These are phyloP conservation scores for Trematomus bernacchii DNA, from an alignment of 2,797 vertebrate genomes.

Conservation along the genomic window DNA sequence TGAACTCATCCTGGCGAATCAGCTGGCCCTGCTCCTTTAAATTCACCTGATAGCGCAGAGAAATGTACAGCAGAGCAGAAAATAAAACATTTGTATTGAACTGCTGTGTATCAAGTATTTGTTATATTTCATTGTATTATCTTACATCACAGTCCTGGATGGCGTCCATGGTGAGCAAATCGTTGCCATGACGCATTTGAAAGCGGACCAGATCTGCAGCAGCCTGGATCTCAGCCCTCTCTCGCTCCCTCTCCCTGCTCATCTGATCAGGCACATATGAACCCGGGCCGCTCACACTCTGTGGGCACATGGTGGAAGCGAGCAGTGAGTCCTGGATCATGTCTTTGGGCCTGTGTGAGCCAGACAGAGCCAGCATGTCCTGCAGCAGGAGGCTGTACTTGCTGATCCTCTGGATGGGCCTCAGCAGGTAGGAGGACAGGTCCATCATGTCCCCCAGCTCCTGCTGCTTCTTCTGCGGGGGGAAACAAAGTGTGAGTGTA, in stretches of 20 bases:
- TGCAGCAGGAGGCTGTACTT: slow-evolving; percentile 89
- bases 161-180: slow-evolving; percentile 89
- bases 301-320: slow-evolving; percentile 40
- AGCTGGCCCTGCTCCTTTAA: slow-evolving; percentile 88
- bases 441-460: slow-evolving; percentile 91
- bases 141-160: slow-evolving; percentile 88
- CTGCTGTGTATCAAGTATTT: neutral
- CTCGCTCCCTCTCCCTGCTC: slow-evolving; percentile 76
- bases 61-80: neutral
- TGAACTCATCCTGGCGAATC: slow-evolving; percentile 86
- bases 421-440: slow-evolving; percentile 83
- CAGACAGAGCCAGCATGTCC: slow-evolving; percentile 82
- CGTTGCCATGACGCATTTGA: slow-evolving; percentile 89
- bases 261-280: slow-evolving; percentile 63
- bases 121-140: neutral
- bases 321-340: slow-evolving; percentile 41
- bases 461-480: slow-evolving; percentile 86
- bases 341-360: slow-evolving; percentile 56
- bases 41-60: slow-evolving; percentile 78
- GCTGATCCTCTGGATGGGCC: slow-evolving; percentile 89
- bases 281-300: slow-evolving; percentile 39
- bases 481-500: neutral
- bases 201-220: slow-evolving; percentile 87
- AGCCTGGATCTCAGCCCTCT: slow-evolving; percentile 80
- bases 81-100: neutral